Percentiles rank a stretch among this genome's conserved stretches.
Evolutionary conservation across 2,113 vertebrate genomes (phyloP).

Genomic region (Illadopsis cleaveri): DNA sequence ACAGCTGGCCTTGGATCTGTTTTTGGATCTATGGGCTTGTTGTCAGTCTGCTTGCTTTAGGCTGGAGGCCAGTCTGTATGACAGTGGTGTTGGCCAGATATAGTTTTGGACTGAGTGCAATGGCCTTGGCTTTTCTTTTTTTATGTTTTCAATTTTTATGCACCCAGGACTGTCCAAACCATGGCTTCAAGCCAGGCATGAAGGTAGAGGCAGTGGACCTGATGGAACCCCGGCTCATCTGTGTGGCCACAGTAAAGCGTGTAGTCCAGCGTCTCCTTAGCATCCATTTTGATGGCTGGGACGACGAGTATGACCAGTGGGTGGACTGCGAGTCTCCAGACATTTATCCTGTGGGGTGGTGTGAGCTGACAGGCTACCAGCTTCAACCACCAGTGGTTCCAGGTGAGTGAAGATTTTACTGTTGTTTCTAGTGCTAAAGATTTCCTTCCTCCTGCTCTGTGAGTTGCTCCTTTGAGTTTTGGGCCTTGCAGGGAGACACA

Average conservation of each 20-base stretch:
- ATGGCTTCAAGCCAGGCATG: slow-evolving; percentile 86
- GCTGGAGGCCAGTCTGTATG: not conserved
- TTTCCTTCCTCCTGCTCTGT: not conserved
- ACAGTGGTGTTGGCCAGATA: not conserved
- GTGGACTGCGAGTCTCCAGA: slow-evolving; percentile 93
- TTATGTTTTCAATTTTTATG: not conserved
- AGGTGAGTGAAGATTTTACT: slow-evolving; percentile 70
- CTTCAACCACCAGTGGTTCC: slow-evolving; percentile 88
- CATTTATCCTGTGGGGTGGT: slow-evolving; percentile 96
- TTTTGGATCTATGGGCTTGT: not conserved
- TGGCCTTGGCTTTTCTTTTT: not conserved
- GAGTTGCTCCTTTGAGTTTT: not conserved
- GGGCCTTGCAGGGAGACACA: not conserved
- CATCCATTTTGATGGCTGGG: slow-evolving; percentile 97
- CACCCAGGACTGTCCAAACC: slow-evolving; percentile 87
- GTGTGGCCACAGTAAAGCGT: slow-evolving; percentile 90
- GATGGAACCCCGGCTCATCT: slow-evolving; percentile 95
- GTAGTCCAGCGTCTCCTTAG: slow-evolving; percentile 88
- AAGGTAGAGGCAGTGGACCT: slow-evolving; percentile 97
- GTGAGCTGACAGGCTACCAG: slow-evolving; percentile 90
- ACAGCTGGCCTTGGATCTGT: not conserved
- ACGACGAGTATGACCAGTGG: slow-evolving; percentile 96
- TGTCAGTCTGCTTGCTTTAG: not conserved
- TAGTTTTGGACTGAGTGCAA: not conserved
- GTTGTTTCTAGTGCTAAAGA: not conserved